A percentile compares a stretch with the other conserved stretches of the same genome.
These are phyloP conservation scores for Noctua pronuba DNA, from an alignment of 2,888 invertebrate species.

Conservation along the genomic window DNA sequence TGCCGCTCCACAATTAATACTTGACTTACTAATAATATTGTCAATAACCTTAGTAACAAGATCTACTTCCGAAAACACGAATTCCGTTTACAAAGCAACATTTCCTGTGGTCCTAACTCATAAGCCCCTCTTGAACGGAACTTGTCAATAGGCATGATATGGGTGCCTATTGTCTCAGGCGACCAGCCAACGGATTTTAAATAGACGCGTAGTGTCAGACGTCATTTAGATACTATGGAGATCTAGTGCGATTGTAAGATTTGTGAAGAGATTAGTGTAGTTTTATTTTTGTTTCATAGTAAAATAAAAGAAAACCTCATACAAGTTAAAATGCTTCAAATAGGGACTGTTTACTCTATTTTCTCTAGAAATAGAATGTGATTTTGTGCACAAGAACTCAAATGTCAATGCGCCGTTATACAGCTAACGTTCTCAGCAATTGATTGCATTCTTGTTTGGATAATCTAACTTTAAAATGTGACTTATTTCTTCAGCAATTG, in stretches of 20 bases:
- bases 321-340: not conserved
- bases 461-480: not conserved
- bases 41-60: not conserved
- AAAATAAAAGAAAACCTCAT: slow-evolving; percentile 1
- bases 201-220: slow-evolving; percentile 43
- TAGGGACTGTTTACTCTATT: not conserved
- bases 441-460: not conserved
- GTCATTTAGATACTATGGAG: slow-evolving; percentile 34
- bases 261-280: slow-evolving; percentile 7
- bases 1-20: not conserved
- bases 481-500: not conserved
- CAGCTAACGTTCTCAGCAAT: not conserved
- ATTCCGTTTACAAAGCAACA: slow-evolving; percentile 15
- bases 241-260: slow-evolving; percentile 13
- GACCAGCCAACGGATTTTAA: slow-evolving; percentile 52
- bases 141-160: slow-evolving; percentile 50
- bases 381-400: no score
- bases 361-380: not conserved
- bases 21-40: not conserved
- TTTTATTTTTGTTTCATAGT: slow-evolving; percentile 31
- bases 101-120: slow-evolving; percentile 40
- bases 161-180: slow-evolving; percentile 58
- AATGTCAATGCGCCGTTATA: no score
- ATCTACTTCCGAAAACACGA: slow-evolving; percentile 5
- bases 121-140: slow-evolving; percentile 49